Evolutionary conservation across 2,113 vertebrate genomes (phyloP), one percentile per base, ranked within the genome.

Genomic region (Entomyzon cyanotis): DNA sequence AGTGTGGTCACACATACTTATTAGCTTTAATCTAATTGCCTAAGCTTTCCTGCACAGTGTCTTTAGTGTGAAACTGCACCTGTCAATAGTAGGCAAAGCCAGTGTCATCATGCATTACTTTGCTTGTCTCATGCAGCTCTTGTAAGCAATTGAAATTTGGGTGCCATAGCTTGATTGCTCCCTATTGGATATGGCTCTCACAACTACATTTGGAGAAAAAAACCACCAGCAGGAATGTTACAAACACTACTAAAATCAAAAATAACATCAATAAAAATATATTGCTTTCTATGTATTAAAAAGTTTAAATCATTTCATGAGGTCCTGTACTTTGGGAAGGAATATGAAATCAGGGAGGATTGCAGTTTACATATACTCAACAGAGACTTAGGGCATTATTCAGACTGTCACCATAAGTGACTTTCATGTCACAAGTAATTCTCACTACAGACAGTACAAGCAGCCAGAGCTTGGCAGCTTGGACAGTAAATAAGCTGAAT

Each of bases 401-500:
- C 91, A 89, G 76, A 46, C 49, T 93, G 94, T 93, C 95, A 96
- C 89, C 60, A 0, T 41, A 92, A 97, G 86, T 93, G 91, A 94
- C 96, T 94, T 93, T 55, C 60, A 87, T 71, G 94, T 95, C 96
- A 91, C 47, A 93, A 96, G 76, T 55, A 92, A 96, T 97, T 94
- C 76, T 92, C 35, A 60, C 73, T 71, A 64, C 68, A 89, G 84
- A 89, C 73, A 92, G 80, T 73, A 89, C 64, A 92, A 89, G 86
- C 69, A 89, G 91, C 80, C 80, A 93, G 76, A 87, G 35, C 59
- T 47, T 97, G 96, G 91, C 94, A 97, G 94, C 86, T 78, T 41
- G 84, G 93, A 84, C 7, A 3, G 73, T 78, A 95, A 95, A 92
- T 90, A 95, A 92, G 65, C 94, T 94, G 95, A 94, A 93, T 91